Evolutionary conservation across 2,113 vertebrate genomes (phyloP).

Genomic region (Chamaetylas fuelleborni): DNA sequence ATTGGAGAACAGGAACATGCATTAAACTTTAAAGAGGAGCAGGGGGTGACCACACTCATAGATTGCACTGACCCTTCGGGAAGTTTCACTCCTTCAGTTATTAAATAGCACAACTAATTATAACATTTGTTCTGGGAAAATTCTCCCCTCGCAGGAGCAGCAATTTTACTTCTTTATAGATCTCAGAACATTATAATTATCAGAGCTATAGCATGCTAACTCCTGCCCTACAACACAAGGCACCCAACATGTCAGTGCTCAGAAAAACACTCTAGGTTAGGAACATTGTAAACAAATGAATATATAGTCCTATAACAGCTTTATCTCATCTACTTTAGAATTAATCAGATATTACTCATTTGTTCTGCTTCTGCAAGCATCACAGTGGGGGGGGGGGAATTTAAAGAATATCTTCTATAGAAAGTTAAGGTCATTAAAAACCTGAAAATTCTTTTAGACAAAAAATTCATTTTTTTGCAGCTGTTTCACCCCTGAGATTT

Average conservation of each 20-base stretch:
- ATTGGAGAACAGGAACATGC: background rate
- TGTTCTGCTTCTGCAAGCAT: background rate
- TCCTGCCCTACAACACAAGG: background rate
- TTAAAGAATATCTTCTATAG: background rate
- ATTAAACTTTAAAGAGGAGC: background rate
- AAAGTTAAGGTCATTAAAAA: background rate
- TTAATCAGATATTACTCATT: background rate
- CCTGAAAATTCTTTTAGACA: background rate
- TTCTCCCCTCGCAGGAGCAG: background rate
- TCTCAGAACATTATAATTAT: background rate
- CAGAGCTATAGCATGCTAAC: background rate
- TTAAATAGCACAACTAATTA: background rate
- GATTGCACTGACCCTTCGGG: background rate
- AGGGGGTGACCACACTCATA: background rate
- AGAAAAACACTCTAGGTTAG: background rate
- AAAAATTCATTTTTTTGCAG: background rate
- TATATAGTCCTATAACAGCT: background rate
- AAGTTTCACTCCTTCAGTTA: background rate
- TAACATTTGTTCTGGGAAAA: background rate
- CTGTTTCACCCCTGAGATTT: background rate
- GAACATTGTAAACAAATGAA: background rate
- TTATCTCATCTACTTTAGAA: background rate
- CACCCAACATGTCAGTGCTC: background rate
- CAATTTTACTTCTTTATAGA: background rate
- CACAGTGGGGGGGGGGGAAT: background rate